Evolutionary conservation across 2,888 invertebrate species (phyloP).

Genomic region (Lochmaea crataegi): DNA sequence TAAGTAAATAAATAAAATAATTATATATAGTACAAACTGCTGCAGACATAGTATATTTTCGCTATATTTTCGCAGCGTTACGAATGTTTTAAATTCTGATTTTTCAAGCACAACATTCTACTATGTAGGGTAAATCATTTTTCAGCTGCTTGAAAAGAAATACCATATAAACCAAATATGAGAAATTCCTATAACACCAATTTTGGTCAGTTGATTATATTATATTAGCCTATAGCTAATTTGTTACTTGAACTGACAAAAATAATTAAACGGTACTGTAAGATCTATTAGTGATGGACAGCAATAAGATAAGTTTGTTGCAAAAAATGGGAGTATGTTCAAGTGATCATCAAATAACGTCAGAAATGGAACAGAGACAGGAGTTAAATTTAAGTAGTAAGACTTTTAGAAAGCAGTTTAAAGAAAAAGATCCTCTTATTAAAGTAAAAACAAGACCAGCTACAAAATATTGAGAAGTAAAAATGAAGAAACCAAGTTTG

Average conservation of each 20-base stretch:
- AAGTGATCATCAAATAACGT: too few relatives aligned
- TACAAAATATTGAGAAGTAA: too few relatives aligned
- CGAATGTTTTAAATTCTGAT: conserved; percentile 21
- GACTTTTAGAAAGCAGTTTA: too few relatives aligned
- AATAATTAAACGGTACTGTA: not conserved
- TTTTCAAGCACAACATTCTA: conserved; percentile 29
- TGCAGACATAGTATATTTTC: conserved; percentile 36
- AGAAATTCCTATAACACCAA: conserved; percentile 15
- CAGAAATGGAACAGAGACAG: too few relatives aligned
- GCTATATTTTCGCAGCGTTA: conserved; percentile 32
- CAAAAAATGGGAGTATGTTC: too few relatives aligned
- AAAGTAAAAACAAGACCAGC: too few relatives aligned
- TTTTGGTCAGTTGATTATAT: not conserved
- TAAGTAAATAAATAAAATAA: conserved; percentile 46
- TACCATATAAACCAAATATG: conserved; percentile 27
- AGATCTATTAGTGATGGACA: too few relatives aligned
- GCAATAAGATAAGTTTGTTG: too few relatives aligned
- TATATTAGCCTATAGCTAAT: not conserved
- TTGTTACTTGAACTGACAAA: not conserved
- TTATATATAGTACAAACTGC: conserved; percentile 44
- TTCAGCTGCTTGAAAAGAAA: conserved; percentile 36
- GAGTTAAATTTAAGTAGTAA: too few relatives aligned
- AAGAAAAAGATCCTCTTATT: too few relatives aligned
- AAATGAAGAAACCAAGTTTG: too few relatives aligned
- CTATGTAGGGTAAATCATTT: conserved; percentile 30